Evolutionary conservation across 2,888 invertebrate species (phyloP).

Genomic region (Dioctria rufipes): DNA sequence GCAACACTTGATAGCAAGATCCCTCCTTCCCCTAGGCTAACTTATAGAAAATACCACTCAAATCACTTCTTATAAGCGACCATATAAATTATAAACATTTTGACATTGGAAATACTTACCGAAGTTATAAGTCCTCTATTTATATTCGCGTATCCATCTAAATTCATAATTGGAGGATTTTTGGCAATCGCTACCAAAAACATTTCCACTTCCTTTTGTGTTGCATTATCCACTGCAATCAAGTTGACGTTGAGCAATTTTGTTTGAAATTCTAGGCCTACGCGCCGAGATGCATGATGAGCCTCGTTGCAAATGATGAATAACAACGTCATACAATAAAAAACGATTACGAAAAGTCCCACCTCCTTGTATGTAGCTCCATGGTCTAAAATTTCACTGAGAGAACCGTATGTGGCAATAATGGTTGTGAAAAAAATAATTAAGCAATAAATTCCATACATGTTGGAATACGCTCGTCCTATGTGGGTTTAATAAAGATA

Average conservation of each 20-base stretch:
- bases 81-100: too few relatives aligned
- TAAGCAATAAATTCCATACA: constrained; percentile 84
- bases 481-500: constrained; percentile 49
- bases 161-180: constrained; percentile 83
- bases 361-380: constrained; percentile 82
- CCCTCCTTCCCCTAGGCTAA: too few relatives aligned
- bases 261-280: constrained; percentile 77
- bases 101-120: constrained; percentile 70
- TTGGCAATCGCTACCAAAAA: constrained; percentile 82
- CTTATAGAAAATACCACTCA: too few relatives aligned
- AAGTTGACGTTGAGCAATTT: constrained; percentile 79
- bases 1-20: too few relatives aligned
- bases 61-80: too few relatives aligned
- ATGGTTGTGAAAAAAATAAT: constrained; percentile 83
- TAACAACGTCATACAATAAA: constrained; percentile 80
- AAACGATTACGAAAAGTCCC: constrained; percentile 80
- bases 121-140: constrained; percentile 80
- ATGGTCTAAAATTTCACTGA: constrained; percentile 81
- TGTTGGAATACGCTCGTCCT: constrained; percentile 81
- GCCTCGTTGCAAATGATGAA: constrained; percentile 84
- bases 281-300: constrained; percentile 78
- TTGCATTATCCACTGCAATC: constrained; percentile 76
- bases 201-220: constrained; percentile 82
- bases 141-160: constrained; percentile 82
- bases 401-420: constrained; percentile 79